Percentiles rank a stretch among this genome's conserved stretches.
Evolutionary conservation across 2,113 vertebrate genomes (phyloP).

Genomic region (Centrocercus urophasianus): DNA sequence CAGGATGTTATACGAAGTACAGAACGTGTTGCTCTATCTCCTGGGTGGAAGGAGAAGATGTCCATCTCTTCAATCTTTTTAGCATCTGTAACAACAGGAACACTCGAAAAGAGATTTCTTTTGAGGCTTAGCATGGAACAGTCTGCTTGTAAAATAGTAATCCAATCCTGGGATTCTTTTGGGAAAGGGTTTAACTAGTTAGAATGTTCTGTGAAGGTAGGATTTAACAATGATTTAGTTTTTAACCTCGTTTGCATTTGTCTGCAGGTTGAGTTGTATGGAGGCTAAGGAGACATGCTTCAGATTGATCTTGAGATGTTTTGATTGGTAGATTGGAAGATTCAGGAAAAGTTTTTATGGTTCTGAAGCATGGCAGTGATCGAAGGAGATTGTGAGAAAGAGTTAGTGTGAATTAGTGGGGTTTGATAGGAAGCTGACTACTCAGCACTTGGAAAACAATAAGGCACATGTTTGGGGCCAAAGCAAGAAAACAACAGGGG

Average conservation of each 20-base stretch:
- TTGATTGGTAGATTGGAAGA: neutral
- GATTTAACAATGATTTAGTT: neutral
- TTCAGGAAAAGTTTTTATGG: neutral
- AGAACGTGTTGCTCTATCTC: accelerated
- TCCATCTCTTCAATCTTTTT: conserved; percentile 41
- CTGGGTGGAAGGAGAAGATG: conserved; percentile 9
- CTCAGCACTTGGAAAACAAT: neutral
- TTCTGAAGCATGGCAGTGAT: neutral
- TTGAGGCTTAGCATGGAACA: neutral
- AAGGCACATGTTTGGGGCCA: neutral
- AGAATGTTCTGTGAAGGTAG: neutral
- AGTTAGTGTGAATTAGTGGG: neutral
- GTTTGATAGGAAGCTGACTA: neutral
- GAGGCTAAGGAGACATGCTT: neutral
- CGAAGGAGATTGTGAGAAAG: neutral
- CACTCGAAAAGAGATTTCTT: conserved; percentile 58
- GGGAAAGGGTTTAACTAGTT: neutral
- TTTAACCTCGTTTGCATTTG: neutral
- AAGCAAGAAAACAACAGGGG: neutral
- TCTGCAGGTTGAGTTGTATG: neutral
- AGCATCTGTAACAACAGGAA: conserved; percentile 51
- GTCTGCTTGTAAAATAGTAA: neutral
- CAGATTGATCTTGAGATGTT: neutral
- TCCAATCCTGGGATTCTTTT: neutral
- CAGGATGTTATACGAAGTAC: neutral